Evolutionary conservation across 1,140 invertebrate species (phyloP).

Genomic region (Papilio aristodemus): DNA sequence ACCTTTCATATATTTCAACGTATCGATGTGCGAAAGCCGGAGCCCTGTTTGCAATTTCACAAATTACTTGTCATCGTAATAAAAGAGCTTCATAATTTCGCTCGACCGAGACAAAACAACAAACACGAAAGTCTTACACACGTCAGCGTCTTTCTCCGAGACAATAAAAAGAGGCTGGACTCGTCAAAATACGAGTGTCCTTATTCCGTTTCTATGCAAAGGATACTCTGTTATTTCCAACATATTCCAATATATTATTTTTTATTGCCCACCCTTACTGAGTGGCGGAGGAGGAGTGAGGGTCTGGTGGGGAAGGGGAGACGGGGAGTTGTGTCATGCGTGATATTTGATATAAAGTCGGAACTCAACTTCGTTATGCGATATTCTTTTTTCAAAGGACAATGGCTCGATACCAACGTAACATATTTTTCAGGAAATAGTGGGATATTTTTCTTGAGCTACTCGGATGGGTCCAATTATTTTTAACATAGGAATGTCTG

Average conservation of each 20-base stretch:
- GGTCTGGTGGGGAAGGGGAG: conserved; percentile 39
- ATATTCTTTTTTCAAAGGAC: conserved; percentile 79
- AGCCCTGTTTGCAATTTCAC: conserved; percentile 36
- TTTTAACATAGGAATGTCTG: conserved; percentile 68
- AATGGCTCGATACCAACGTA: conserved; percentile 67
- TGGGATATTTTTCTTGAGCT: conserved; percentile 69
- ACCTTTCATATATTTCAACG: background rate
- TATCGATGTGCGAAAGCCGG: background rate
- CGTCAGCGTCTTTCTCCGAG: conserved; percentile 61
- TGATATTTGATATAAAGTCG: conserved; percentile 80
- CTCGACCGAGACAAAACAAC: conserved; percentile 56
- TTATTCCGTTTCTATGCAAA: conserved; percentile 62
- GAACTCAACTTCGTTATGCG: conserved; percentile 78
- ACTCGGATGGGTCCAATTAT: conserved; percentile 72
- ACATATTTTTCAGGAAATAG: conserved; percentile 73
- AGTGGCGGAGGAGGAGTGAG: conserved; percentile 23
- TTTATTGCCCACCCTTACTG: conserved; percentile 72
- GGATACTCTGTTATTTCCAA: conserved; percentile 81
- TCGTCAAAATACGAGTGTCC: conserved; percentile 66
- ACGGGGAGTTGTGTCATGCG: conserved; percentile 71
- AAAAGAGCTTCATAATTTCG: conserved; percentile 55
- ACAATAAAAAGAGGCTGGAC: conserved; percentile 75
- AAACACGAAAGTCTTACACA: conserved; percentile 51
- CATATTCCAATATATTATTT: conserved; percentile 82
- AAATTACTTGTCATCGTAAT: conserved; percentile 46